phyloP scores from a whole-genome alignment of 2,888 invertebrate species.

The Dynastes maya region DNA sequence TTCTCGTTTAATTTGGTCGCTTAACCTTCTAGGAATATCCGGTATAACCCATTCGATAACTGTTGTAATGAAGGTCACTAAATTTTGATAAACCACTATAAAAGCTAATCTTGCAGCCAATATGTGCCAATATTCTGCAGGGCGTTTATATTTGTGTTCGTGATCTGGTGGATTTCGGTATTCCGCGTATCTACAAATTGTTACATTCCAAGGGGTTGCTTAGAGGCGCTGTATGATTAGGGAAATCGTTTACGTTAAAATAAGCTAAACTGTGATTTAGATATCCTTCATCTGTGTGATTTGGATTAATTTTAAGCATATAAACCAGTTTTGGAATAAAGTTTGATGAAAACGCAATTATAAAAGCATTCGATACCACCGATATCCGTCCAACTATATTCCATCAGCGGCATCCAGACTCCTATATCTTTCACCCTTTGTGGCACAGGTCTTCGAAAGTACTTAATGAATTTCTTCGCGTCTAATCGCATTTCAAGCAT shows the following conservation, averaged over 20 bases:
- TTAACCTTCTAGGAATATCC: conserved; percentile 81
- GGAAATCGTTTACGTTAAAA: conserved; percentile 78
- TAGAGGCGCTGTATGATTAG: conserved; percentile 66
- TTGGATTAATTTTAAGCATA: conserved; percentile 71
- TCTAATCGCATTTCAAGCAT: conserved; percentile 88
- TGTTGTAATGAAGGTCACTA: conserved; percentile 82
- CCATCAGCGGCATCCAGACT: conserved; percentile 83
- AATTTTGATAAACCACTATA: conserved; percentile 85
- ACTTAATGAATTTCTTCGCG: conserved; percentile 85
- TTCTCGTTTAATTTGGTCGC: conserved; percentile 81
- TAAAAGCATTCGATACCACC: conserved; percentile 84
- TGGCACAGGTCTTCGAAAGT: conserved; percentile 82
- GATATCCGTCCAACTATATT: conserved; percentile 83
- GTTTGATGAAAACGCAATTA: conserved; percentile 88
- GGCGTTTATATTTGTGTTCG: conserved; percentile 74
- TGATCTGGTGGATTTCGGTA: conserved; percentile 77
- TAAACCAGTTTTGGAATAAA: conserved; percentile 87
- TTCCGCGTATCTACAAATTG: conserved; percentile 78
- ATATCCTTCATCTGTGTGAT: conserved; percentile 72
- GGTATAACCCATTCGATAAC: conserved; percentile 85
- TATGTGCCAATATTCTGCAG: conserved; percentile 82
- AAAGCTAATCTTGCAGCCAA: conserved; percentile 83
- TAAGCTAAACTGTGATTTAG: conserved; percentile 80
- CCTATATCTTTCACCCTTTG: conserved; percentile 84
- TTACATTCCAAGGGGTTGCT: conserved; percentile 61